phyloP scores from a whole-genome alignment of 1,140 invertebrate species.

The Leptinotarsa texana region DNA sequence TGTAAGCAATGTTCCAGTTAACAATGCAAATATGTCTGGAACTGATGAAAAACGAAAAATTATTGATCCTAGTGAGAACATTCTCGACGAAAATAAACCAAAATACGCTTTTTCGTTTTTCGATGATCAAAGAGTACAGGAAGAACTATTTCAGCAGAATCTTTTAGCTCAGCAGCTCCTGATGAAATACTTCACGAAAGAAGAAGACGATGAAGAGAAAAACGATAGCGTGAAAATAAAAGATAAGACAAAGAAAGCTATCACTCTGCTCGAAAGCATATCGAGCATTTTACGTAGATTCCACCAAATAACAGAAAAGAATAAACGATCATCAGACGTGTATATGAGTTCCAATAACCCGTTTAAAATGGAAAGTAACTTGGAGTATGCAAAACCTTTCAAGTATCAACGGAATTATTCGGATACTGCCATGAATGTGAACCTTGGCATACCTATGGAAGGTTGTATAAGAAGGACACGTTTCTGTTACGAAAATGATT shows the following conservation, averaged over 20 bases:
- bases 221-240: neutral
- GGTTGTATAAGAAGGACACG: neutral
- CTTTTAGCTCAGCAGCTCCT: neutral
- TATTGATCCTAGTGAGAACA: too few species aligned
- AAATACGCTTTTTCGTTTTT: conserved; percentile 8
- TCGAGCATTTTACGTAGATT: neutral
- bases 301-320: neutral
- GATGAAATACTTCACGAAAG: conserved; percentile 14
- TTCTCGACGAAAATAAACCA: neutral
- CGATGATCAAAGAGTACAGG: neutral
- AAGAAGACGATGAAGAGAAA: neutral
- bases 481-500: neutral
- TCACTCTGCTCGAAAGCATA: neutral
- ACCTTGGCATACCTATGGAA: neutral
- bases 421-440: neutral
- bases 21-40: too few species aligned
- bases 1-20: too few species aligned
- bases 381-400: neutral
- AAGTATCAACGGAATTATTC: neutral
- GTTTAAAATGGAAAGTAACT: neutral
- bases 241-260: neutral
- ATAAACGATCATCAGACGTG: neutral
- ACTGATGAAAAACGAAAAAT: too few species aligned
- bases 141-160: conserved; percentile 11
- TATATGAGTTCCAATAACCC: neutral